Evolutionary conservation across 2,888 invertebrate species (phyloP), one percentile per base, ranked within the genome.

Genomic region (Hirtodrosophila duncani): DNA sequence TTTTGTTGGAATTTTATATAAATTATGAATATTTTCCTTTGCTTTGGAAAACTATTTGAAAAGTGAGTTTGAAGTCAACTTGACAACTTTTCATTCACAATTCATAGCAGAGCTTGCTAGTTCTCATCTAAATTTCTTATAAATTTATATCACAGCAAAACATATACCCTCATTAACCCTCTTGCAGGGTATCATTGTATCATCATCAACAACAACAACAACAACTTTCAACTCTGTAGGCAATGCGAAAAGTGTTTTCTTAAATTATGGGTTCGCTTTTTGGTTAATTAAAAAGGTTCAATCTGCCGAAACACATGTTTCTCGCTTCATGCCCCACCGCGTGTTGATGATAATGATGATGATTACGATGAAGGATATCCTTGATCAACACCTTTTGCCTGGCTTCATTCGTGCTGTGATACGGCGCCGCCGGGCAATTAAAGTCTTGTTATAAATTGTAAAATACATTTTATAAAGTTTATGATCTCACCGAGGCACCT

Each of bases 211-310:
- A 45, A 33, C 51, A 62, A 56, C 59, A 53, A 57, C 57, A 57
- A 43, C 45, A 43, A 44, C 50, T 30, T 30, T 45, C 41, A 27
- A 29, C 50, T 21, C 7, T 29, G 33, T 34, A 46, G 20, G 21
- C 24, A 23, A 41, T 55, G 53, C 58, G 45, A 72, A 60, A 66
- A 48, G 52, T 63, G 63, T 63, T 57, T 48, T 44, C 42, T 36
- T 31, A 78, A 75, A 75, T 75, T 81, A 81, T 75, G 38, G 79
- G 81, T 67, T 81, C 53, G 75, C 64, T 61, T 67, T 64, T 61
- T 57, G 46, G 51, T 67, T 78, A 81, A 75, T 81, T 78, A 81
- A 75, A 75, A 67, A 62, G 68, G 60, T 58, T 60, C 51, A 53
- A 59, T 36, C 51, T 45, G 48, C 50, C 50, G 63, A 49, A 63